These are phyloP conservation scores for Cosmopolites sordidus DNA, from an alignment of 2,888 invertebrate species.

Conservation along the genomic window DNA sequence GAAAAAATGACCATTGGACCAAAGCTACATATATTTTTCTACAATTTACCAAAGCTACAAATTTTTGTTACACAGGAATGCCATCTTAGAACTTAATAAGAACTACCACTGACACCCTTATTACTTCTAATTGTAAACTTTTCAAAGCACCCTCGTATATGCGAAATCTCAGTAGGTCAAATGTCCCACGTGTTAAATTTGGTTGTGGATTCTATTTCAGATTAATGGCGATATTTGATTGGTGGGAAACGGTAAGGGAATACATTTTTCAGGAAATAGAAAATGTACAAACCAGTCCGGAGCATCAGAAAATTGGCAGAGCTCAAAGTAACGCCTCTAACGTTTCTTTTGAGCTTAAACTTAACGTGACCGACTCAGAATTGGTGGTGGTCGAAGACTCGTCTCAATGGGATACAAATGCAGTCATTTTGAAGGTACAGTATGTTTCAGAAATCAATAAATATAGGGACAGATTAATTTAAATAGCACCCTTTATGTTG, in stretches of 20 bases:
- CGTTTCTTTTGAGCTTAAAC: conserved; percentile 72
- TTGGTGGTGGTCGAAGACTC: conserved; percentile 90
- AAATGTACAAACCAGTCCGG: conserved; percentile 35
- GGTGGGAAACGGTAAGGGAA: conserved; percentile 81
- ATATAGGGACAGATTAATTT: neutral
- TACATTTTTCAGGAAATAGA: conserved; percentile 60
- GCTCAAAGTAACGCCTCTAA: conserved; percentile 30
- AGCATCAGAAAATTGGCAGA: conserved; percentile 27
- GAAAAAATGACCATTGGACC: too few relatives aligned
- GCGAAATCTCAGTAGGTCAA: conserved; percentile 4
- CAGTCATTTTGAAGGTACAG: conserved; percentile 77
- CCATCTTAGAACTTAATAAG: too few relatives aligned
- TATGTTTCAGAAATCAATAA: neutral
- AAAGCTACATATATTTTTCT: too few relatives aligned
- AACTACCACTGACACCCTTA: too few relatives aligned
- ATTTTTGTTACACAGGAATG: too few relatives aligned
- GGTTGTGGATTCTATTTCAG: conserved; percentile 6
- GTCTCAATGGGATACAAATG: conserved; percentile 83
- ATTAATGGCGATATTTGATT: conserved; percentile 88
- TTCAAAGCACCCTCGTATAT: too few relatives aligned
- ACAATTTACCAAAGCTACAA: too few relatives aligned
- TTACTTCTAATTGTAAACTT: too few relatives aligned
- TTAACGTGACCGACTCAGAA: conserved; percentile 94
- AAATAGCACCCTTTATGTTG: too few relatives aligned
- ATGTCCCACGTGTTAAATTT: conserved; percentile 1